Conservation (phyloP, 2,113 vertebrate species). For the Dasyurus viverrinus region DNA sequence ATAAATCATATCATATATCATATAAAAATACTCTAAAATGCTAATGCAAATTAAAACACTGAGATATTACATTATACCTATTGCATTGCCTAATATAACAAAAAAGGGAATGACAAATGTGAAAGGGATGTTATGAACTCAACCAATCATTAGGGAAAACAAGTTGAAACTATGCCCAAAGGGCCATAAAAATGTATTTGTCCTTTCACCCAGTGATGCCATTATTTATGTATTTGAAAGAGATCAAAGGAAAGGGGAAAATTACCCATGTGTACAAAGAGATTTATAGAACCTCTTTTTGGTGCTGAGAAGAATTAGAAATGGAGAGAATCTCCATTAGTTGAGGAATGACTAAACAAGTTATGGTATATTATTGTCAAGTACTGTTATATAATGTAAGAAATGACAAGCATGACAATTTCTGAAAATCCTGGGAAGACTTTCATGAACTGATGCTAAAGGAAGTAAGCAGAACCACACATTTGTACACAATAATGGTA, state of each 20-base stretch:
- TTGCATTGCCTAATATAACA: not conserved
- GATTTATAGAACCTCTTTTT: not conserved
- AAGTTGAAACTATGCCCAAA: not conserved
- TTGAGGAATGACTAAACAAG: not conserved
- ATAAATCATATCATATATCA: too few species aligned
- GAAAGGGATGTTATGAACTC: not conserved
- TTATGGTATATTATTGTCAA: not conserved
- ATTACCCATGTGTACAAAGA: accelerated
- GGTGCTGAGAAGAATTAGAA: not conserved
- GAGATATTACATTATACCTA: not conserved
- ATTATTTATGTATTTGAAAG: not conserved
- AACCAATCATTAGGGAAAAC: not conserved
- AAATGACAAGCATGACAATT: not conserved
- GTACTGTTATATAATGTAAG: not conserved
- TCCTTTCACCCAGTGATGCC: not conserved
- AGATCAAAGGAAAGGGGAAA: not conserved
- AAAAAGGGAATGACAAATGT: not conserved
- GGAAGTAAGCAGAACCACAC: not conserved
- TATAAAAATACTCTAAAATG: not conserved
- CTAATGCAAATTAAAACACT: not conserved
- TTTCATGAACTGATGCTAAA: not conserved
- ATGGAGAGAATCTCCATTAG: not conserved
- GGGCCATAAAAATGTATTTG: not conserved
- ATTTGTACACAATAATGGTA: too few species aligned
- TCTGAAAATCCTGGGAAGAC: not conserved